phyloP scores from a whole-genome alignment of 2,113 vertebrate species.

The Chaetura pelagica region DNA sequence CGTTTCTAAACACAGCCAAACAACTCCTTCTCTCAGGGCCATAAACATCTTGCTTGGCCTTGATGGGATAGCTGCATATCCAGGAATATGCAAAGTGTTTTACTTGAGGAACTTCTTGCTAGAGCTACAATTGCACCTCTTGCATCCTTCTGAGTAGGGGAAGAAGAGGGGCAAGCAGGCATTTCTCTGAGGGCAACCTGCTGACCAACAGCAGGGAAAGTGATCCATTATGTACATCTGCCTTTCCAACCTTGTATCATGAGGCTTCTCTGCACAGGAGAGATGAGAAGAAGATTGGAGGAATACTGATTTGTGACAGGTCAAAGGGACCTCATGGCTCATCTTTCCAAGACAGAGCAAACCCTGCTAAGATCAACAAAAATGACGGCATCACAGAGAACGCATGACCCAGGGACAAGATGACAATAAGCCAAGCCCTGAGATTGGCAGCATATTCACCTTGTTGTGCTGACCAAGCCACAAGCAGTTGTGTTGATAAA shows the following conservation, averaged over 20 bases:
- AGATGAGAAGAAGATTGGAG: not conserved
- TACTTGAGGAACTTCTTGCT: not conserved
- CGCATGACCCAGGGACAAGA: not conserved
- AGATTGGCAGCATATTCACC: not conserved
- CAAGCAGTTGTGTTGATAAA: not conserved
- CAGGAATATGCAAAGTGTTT: not conserved
- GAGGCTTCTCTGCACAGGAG: not conserved
- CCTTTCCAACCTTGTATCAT: not conserved
- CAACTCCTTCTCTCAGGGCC: fast-evolving
- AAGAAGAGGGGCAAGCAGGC: not conserved
- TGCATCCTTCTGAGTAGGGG: not conserved
- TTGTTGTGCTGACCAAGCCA: not conserved
- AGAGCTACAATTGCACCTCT: not conserved
- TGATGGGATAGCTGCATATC: not conserved
- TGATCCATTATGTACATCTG: not conserved
- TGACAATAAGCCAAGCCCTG: not conserved
- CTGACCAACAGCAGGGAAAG: not conserved
- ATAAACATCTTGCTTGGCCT: not conserved
- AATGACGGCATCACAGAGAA: not conserved
- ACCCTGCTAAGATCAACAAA: not conserved
- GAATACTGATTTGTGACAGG: no score
- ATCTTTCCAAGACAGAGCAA: not conserved
- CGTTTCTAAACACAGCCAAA: not conserved
- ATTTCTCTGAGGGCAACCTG: not conserved
- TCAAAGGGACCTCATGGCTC: fast-evolving